A percentile compares a stretch with the other conserved stretches of the same genome.
Evolutionary conservation across 2,113 vertebrate species (phyloP).

Genomic region (Odobenus rosmarus): DNA sequence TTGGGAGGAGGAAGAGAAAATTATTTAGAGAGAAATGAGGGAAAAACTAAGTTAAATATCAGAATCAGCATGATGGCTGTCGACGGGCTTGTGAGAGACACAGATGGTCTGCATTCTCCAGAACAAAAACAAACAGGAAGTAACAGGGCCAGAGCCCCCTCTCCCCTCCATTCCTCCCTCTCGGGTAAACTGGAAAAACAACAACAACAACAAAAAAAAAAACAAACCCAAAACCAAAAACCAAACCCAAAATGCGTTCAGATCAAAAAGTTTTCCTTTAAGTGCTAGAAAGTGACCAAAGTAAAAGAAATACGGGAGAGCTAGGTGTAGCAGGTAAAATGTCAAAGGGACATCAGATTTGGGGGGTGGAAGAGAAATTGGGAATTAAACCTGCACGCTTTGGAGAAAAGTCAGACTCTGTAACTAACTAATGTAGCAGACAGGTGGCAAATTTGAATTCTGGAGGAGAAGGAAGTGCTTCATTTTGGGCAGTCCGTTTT

Average conservation of each 20-base stretch:
- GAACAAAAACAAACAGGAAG: constrained; percentile 79
- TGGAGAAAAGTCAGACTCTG: constrained; percentile 14
- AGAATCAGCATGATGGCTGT: constrained; percentile 69
- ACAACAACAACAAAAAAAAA: not conserved
- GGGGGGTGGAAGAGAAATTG: not conserved
- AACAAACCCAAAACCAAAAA: not conserved
- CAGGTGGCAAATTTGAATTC: constrained; percentile 22
- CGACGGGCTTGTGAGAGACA: constrained; percentile 72
- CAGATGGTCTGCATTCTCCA: constrained; percentile 81
- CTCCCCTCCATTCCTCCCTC: constrained; percentile 57
- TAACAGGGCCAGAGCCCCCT: constrained; percentile 66
- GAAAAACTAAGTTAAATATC: constrained; percentile 77
- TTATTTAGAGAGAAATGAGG: constrained; percentile 61
- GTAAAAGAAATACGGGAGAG: constrained; percentile 32
- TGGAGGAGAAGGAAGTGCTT: not conserved
- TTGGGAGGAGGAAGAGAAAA: constrained; percentile 64
- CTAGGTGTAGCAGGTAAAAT: constrained; percentile 40
- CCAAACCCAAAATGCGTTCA: constrained; percentile 16
- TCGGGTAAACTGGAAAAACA: constrained; percentile 11
- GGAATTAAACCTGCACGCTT: not conserved
- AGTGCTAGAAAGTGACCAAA: constrained; percentile 57
- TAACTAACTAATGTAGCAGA: not conserved
- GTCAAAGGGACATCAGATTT: constrained; percentile 12
- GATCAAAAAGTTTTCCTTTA: constrained; percentile 72
- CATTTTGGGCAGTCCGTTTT: not conserved